These are phyloP conservation scores for Enteromius thamalakanensis DNA, from an alignment of 2,797 vertebrate species.

Conservation along the genomic window DNA sequence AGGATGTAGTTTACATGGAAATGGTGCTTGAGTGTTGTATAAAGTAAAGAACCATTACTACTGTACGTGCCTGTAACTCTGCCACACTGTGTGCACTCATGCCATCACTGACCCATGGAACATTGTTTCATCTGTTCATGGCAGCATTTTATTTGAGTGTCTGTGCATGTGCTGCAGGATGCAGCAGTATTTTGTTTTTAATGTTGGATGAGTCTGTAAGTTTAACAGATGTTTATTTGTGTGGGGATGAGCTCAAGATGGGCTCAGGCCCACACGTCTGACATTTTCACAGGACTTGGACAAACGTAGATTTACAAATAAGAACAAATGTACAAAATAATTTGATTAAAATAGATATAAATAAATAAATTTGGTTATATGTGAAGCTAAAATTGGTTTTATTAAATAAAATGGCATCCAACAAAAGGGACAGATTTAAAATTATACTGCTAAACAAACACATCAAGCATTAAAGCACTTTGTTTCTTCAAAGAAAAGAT, in stretches of 20 bases:
- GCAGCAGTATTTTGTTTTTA: neutral
- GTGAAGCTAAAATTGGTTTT: neutral
- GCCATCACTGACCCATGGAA: slow-evolving; percentile 36
- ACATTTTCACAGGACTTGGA: neutral
- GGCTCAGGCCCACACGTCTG: neutral
- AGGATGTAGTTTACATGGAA: slow-evolving; percentile 9
- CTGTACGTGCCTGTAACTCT: slow-evolving; percentile 13
- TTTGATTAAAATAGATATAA: neutral
- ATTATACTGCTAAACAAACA: neutral
- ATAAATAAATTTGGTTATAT: neutral
- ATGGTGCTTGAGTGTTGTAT: neutral
- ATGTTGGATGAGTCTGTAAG: neutral
- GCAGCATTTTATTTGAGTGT: slow-evolving; percentile 18
- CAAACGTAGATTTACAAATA: neutral
- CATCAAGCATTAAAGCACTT: neutral
- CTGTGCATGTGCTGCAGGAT: neutral
- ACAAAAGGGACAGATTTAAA: neutral
- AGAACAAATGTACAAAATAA: neutral
- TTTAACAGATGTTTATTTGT: neutral
- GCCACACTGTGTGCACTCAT: neutral
- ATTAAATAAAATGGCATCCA: neutral
- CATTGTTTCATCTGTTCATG: slow-evolving; percentile 30
- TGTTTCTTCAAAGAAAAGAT: neutral
- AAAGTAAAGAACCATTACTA: slow-evolving; percentile 1
- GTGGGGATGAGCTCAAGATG: neutral